Percentiles rank a stretch among this genome's conserved stretches.
phyloP scores from a whole-genome alignment of 2,113 vertebrate genomes.

The Phalacrocorax aristotelis region DNA sequence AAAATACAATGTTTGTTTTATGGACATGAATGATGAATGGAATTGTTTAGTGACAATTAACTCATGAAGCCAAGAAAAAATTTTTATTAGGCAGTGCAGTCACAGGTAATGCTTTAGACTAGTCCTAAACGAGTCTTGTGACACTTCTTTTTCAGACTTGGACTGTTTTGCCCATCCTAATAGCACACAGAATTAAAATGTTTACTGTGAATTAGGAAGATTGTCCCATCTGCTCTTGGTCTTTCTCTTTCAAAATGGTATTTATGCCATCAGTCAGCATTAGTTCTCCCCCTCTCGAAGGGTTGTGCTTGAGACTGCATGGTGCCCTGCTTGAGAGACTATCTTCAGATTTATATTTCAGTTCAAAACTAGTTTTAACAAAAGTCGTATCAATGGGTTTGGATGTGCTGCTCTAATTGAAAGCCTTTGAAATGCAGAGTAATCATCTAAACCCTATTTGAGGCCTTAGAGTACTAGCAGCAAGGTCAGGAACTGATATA shows the following conservation, averaged over 20 bases:
- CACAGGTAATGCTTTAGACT: neutral
- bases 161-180: neutral
- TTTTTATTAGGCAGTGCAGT: neutral
- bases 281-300: accelerated
- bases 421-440: neutral
- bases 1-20: neutral
- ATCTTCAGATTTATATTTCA: neutral
- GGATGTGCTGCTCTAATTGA: neutral
- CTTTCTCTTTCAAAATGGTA: neutral
- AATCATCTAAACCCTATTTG: neutral
- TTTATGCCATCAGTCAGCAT: neutral
- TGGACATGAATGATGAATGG: neutral
- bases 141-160: neutral
- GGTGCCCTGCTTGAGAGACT: neutral
- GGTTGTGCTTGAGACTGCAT: neutral
- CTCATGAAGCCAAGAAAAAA: neutral
- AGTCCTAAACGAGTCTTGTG: neutral
- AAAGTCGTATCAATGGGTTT: neutral
- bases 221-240: neutral
- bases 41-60: neutral
- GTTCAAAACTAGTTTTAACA: neutral
- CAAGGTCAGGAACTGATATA: neutral
- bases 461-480: neutral
- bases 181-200: neutral
- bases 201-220: neutral